A percentile compares a stretch with the other conserved stretches of the same genome.
phyloP scores from a whole-genome alignment of 2,797 vertebrate genomes.

The Lacerta viridis region DNA sequence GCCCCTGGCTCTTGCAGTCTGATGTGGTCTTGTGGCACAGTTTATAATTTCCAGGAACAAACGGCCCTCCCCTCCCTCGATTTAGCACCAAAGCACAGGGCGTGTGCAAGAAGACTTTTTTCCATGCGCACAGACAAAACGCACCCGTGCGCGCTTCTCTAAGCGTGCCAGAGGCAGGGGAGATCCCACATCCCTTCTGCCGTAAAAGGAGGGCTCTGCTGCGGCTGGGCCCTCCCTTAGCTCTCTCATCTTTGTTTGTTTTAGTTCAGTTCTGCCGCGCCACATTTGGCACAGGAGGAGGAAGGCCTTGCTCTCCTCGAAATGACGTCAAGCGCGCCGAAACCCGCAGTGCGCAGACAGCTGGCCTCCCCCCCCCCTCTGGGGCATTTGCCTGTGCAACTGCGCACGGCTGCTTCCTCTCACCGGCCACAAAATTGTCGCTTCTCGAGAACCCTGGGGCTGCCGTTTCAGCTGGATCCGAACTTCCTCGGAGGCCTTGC shows the following conservation, averaged over 20 bases:
- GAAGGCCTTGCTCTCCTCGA: slow-evolving; percentile 72
- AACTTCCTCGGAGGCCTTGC: neutral
- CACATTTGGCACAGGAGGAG: slow-evolving; percentile 53
- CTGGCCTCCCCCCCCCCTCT: slow-evolving; percentile 20
- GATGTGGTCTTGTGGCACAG: neutral
- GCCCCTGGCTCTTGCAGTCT: neutral
- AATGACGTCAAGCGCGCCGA: slow-evolving; percentile 84
- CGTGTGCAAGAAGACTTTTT: neutral
- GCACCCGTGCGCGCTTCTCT: neutral
- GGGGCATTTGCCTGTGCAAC: slow-evolving; percentile 34
- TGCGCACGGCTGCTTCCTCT: slow-evolving; percentile 47
- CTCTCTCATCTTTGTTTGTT: slow-evolving; percentile 8
- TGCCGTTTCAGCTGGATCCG: too few relatives aligned
- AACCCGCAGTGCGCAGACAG: slow-evolving; percentile 63
- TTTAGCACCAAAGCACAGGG: too few relatives aligned
- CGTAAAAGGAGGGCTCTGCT: slow-evolving; percentile 51
- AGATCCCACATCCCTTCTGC: slow-evolving; percentile 31
- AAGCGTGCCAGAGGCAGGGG: neutral
- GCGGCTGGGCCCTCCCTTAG: neutral
- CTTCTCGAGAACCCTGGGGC: neutral
- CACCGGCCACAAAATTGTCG: neutral
- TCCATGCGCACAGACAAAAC: too few relatives aligned
- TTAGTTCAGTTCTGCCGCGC: neutral
- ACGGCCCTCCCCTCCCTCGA: too few relatives aligned
- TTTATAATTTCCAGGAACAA: neutral